Evolutionary conservation across 2,113 vertebrate genomes (phyloP).

Genomic region (Falcunculus frontatus): DNA sequence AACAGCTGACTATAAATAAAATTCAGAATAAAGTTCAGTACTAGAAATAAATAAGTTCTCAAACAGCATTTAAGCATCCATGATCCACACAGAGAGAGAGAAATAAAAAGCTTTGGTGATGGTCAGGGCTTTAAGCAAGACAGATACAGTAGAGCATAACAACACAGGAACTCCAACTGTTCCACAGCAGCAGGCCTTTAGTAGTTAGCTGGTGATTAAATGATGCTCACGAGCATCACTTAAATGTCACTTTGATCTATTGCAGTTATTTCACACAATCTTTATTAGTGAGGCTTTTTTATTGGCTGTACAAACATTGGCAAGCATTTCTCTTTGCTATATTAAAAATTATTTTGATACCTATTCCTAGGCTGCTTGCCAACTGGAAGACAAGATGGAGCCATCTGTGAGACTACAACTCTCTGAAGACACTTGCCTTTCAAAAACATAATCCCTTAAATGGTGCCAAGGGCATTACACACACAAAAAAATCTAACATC

Average conservation of each 20-base stretch:
- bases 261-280: constrained; percentile 18
- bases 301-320: background rate
- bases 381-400: background rate
- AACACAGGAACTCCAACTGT: background rate
- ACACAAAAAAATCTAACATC: background rate
- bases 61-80: background rate
- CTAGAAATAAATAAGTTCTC: background rate
- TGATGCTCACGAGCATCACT: constrained; percentile 10
- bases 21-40: background rate
- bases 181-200: background rate
- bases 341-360: constrained; percentile 31
- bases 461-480: background rate
- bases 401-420: background rate
- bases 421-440: background rate
- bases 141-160: background rate
- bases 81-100: background rate
- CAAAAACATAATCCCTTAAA: constrained; percentile 1
- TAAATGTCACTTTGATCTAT: constrained; percentile 27
- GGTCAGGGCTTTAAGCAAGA: background rate
- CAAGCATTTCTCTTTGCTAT: background rate
- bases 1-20: background rate
- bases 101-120: background rate
- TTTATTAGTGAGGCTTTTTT: constrained; percentile 7
- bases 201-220: constrained; percentile 18
- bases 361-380: constrained; percentile 7